Evolutionary conservation across 2,113 vertebrate genomes (phyloP), one percentile per base, ranked within the genome.

Genomic region (Lycaon pictus): DNA sequence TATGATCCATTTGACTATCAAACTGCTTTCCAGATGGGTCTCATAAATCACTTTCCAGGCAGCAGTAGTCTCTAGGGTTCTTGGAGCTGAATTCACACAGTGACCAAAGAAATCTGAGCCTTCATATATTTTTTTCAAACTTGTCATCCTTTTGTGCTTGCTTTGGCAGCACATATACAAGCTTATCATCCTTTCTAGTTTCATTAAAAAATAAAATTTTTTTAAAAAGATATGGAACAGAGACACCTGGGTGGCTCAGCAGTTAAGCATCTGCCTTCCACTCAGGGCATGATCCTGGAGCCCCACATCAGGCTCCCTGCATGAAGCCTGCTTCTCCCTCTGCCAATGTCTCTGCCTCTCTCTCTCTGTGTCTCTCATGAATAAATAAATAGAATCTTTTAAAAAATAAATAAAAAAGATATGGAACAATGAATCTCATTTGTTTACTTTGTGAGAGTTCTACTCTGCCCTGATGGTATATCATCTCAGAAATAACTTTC

Each of bases 31-130:
- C 43, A 90, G 37, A 84, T 92, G n/a, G 60, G 13, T 63, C 22
- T 95, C n/a, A 86, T 93, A 86, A 90, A 87, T 95, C 63, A 90
- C 72, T 89, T 92, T 87, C 43, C 55, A 96, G 67, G 35, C 35
- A 93, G 25, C 62, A 11, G 43, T 22, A 19, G 15, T 48, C n/a
- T 80, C 5, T 71, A 29, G n/a, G 4, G 1, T 32, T 65, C 29
- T 87, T 43, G 43, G 10, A 79, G 23, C 16, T 84, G 58, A 93
- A 79, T 97, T 90, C 53, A 88, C 35, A 77, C 32, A 43, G 0
- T 35, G 58, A 77, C 27, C 79, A 82, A 81, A 92, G 37, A n/a
- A 90, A 71, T 93, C 69, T 93, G 37, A 81, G 19, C n/a, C 93
- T 37, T 63, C 1, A 2, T 90, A 62, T 80, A 82, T 94, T 85